These are phyloP conservation scores for Microplitis mediator DNA, from an alignment of 1,140 invertebrate species.

Conservation along the genomic window DNA sequence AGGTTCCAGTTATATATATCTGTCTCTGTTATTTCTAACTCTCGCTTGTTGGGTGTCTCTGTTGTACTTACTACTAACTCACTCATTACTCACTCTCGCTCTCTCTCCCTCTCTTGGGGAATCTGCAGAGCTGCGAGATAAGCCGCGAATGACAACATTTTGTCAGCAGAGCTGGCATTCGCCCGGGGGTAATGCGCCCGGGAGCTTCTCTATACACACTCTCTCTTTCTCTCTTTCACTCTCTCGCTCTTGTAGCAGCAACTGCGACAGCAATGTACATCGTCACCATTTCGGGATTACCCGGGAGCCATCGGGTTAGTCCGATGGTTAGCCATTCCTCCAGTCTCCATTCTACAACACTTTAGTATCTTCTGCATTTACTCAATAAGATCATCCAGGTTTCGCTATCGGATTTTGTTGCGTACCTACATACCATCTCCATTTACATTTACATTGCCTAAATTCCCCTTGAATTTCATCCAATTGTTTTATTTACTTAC, in stretches of 20 bases:
- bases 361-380: slow-evolving; percentile 1
- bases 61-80: too few relatives aligned
- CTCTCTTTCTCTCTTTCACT: too few relatives aligned
- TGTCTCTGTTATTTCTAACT: too few relatives aligned
- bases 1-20: not conserved
- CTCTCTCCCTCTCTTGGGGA: slow-evolving; percentile 14
- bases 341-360: slow-evolving; percentile 13
- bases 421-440: too few relatives aligned
- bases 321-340: slow-evolving; percentile 26
- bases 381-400: not conserved
- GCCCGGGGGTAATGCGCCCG: slow-evolving; percentile 19
- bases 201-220: slow-evolving; percentile 26
- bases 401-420: too few relatives aligned
- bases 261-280: slow-evolving; percentile 16
- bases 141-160: slow-evolving; percentile 39
- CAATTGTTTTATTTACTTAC: too few relatives aligned
- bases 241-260: too few relatives aligned
- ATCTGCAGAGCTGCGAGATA: slow-evolving; percentile 34
- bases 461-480: too few relatives aligned
- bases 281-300: slow-evolving; percentile 32
- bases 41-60: too few relatives aligned
- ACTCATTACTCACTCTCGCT: not conserved
- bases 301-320: slow-evolving; percentile 28
- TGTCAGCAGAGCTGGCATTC: slow-evolving; percentile 32
- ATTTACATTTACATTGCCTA: too few relatives aligned